Evolutionary conservation across 2,888 invertebrate genomes (phyloP), one percentile per base, ranked within the genome.

Genomic region (Torymus aiolomorphi): DNA sequence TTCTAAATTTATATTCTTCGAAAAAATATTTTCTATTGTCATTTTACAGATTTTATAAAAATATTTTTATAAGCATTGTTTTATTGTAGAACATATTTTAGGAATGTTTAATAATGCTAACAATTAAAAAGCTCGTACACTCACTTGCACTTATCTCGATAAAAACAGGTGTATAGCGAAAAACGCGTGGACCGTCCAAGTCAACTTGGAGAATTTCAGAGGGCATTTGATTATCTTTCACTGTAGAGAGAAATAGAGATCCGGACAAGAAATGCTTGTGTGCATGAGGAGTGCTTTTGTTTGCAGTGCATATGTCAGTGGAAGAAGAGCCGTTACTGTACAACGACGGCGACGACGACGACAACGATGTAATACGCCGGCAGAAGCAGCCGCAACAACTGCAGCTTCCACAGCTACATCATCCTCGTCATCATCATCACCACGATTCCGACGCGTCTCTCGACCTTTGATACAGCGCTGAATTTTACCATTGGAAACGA

Each of bases 201-300:
- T 42, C 8, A 5, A 42, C 42, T 42, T 0, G 42, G 13, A 61
- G 51, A 76, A 54, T n/a, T 70, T 73, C n/a, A 67, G 70, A 80
- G 72, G 62, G 70, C 62, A 70, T 62, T 81, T 67, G 24, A 71
- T 75, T 61, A 63, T 49, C 3, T 80, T 67, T 76, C 54, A 71
- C 8, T 80, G 51, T 59, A 80, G 71, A 67, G 56, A 54, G 52
- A 51, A 20, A 31, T 81, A 76, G 76, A 76, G 72, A 49, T 81
- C 42, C 0, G 20, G 42, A 18, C 71, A 42, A 42, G 14, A 67
- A 67, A 18, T 51, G 61, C 54, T 54, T 20, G 85, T 85, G 86
- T 88, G 89, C 89, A 89, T 88, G 88, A 89, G 86, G 88, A 86
- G 84, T 88, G 86, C 42, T 89, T 89, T 88, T 89, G 87, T 89